Base-by-base conservation (phyloP, 2,888 invertebrate species). In the Palloptera scutellata region DNA sequence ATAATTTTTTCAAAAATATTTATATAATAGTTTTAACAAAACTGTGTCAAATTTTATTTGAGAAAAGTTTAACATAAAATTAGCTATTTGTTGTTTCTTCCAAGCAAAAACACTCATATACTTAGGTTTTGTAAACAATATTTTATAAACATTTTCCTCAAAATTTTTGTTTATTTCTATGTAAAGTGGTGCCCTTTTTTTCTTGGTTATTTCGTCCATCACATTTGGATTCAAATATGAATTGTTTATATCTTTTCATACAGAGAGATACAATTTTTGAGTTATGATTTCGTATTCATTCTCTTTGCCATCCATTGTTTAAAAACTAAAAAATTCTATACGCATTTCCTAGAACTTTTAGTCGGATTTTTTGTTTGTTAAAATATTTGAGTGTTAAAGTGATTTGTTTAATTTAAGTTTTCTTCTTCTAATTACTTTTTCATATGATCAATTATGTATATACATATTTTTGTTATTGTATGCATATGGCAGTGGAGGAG, bases 401-500 rank as follows among this genome's bases (percentile, higher is more conserved):
- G 70, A 71, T 69, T 67, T 71, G 67, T 71, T 69, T 71, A 61
- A 54, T 58, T 69, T 66, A 64, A 30, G 12, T 9, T 41, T 48
- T 13, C 9, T n/a, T 52, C 42, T 43, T 54, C 8, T 15, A 48
- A 48, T 48, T 13, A 40, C 9, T 30, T 9, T 19, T 57, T 19
- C 13, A 57, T 53, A 19, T 53, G 15, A 10, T 53, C 30, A 52
- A 54, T 54, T 62, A 30, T 53, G 42, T 62, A 43, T 53, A 53
- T n/a, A n/a, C n/a, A n/a, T 45, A 42, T 61, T 52, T 30, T 30
- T 30, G 48, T 15, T 15, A 10, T 13, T 48, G 48, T 15, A 8
- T 15, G 48, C 48, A 15, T 48, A 15, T 15, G 15, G 8, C 11
- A 1, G 6, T 13, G 8, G 48, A 15, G 13, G 48, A 15, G 5